Evolutionary conservation across 2,888 invertebrate genomes (phyloP), one percentile per base, ranked within the genome.

Genomic region (Agelastica alni): DNA sequence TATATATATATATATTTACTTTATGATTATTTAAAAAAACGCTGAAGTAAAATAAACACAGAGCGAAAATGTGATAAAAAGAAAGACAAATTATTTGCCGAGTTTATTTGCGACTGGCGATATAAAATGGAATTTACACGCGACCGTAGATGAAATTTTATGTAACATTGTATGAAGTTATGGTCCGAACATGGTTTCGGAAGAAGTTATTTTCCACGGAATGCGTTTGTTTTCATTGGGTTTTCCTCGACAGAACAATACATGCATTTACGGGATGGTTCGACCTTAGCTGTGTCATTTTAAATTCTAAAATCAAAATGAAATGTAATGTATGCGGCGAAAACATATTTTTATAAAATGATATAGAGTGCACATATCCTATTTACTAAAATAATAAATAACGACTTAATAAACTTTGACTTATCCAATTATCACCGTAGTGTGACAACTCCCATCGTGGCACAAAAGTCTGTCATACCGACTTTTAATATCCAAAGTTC

Each of bases 121-220:
- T 31, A 44, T 44, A 44, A 32, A 44, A 44, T 18, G 20, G 28
- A 20, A 44, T 32, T 20, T 44, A 7, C 9, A 32, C 31, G 10
- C 17, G 20, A 20, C 18, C 31, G n/a, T 32, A 28, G 44, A 44
- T 44, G 44, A 44, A 44, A 44, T 44, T 44, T 44, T 44, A 44
- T 44, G 44, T 44, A 16, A 30, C 31, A 16, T 43, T 31, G 22
- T 43, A 43, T 37, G 42, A 42, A 26, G 28, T 42, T 42, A 43
- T 17, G 17, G 17, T 13, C 31, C 44, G 44, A 32, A 44, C 44
- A 44, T 31, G 44, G 10, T 18, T 31, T 31, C 10, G 6, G 17
- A 32, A 28, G 44, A 31, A 14, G 10, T 32, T 32, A 44, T 31
- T 44, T 20, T 44, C 32, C 44, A 31, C 1, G 10, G 6, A n/a